These are phyloP conservation scores for Brachionus calyciflorus DNA, from an alignment of 1,140 invertebrate species.

Conservation along the genomic window DNA sequence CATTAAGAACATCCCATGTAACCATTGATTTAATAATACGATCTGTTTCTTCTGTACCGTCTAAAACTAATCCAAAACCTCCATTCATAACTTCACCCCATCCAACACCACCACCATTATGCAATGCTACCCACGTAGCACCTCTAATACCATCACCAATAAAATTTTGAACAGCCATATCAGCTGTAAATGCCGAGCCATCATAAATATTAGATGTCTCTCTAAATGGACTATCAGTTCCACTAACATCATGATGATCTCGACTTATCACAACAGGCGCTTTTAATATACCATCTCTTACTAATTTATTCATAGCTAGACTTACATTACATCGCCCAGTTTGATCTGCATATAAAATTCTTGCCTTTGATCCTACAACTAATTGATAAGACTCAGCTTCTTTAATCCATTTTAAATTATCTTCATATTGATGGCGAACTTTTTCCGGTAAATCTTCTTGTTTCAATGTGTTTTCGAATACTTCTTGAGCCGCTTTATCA, in stretches of 20 bases:
- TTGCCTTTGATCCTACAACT: conserved; percentile 68
- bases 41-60: conserved; percentile 65
- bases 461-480: conserved; percentile 63
- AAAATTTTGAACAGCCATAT: conserved; percentile 71
- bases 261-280: conserved; percentile 67
- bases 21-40: conserved; percentile 63
- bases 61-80: conserved; percentile 69
- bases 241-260: conserved; percentile 72
- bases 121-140: conserved; percentile 70
- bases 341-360: conserved; percentile 69
- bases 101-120: conserved; percentile 71
- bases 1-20: conserved; percentile 70
- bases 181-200: conserved; percentile 69
- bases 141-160: conserved; percentile 69
- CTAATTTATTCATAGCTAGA: conserved; percentile 19
- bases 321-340: conserved; percentile 61
- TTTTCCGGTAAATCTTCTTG: conserved; percentile 51
- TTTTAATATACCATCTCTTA: conserved; percentile 52
- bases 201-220: conserved; percentile 71
- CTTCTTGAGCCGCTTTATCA: conserved; percentile 65
- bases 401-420: conserved; percentile 69
- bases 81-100: conserved; percentile 73
- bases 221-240: conserved; percentile 69
- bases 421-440: conserved; percentile 65
- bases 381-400: conserved; percentile 66